Conservation (phyloP, 2,113 vertebrate genomes). For the Sphaerodactylus townsendi region DNA sequence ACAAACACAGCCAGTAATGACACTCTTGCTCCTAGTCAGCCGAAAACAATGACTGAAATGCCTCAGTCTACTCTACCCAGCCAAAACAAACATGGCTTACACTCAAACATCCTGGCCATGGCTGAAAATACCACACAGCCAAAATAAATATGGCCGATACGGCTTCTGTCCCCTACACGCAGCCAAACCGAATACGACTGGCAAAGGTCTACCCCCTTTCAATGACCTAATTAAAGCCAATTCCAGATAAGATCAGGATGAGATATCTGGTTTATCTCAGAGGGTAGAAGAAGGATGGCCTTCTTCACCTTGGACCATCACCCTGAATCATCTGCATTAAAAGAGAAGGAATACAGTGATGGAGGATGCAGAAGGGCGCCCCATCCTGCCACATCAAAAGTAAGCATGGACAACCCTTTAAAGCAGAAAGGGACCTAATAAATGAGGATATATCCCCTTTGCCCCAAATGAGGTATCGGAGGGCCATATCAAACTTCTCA, state of each 20-base stretch:
- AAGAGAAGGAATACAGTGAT: not conserved
- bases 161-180: not conserved
- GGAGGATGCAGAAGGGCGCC: not conserved
- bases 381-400: not conserved
- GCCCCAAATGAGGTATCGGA: not conserved
- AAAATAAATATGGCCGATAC: conserved; percentile 4
- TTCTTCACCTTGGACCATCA: not conserved
- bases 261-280: not conserved
- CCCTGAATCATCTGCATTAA: not conserved
- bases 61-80: not conserved
- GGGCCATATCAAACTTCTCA: not conserved
- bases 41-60: conserved; percentile 9
- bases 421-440: not conserved
- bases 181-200: not conserved
- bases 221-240: not conserved
- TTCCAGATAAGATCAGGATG: not conserved
- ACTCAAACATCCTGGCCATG: not conserved
- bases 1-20: not conserved
- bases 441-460: not conserved
- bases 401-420: not conserved
- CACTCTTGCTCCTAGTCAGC: not conserved
- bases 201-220: not conserved
- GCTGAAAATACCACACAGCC: not conserved
- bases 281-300: not conserved
- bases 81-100: not conserved